phyloP scores from a whole-genome alignment of 53 echinoderm and acorn worm genomes.

The Zoroaster sp. region DNA sequence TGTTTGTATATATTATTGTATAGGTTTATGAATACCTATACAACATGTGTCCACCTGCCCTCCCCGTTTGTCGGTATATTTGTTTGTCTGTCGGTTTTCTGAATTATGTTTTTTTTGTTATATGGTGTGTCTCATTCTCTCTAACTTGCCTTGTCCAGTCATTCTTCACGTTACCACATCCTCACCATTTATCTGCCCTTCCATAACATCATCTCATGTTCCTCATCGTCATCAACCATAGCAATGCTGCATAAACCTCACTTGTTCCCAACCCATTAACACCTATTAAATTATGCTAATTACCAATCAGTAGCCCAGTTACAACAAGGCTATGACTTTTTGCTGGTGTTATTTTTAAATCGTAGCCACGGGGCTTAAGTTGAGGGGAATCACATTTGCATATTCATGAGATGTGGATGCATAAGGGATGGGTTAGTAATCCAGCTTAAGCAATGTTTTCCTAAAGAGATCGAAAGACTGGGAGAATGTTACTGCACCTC shows the following conservation, averaged over 20 bases:
- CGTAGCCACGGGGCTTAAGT: not conserved
- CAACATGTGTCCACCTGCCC: too few relatives aligned
- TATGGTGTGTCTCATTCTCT: too few relatives aligned
- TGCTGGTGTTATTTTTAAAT: not conserved
- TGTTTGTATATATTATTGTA: too few relatives aligned
- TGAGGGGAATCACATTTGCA: not conserved
- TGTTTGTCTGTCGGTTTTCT: too few relatives aligned
- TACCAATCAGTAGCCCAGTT: not conserved
- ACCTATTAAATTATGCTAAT: slow-evolving; percentile 2
- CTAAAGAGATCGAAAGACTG: not conserved
- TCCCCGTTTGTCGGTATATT: too few relatives aligned
- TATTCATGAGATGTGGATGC: not conserved
- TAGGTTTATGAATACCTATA: too few relatives aligned
- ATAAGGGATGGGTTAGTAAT: not conserved
- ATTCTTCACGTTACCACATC: too few relatives aligned
- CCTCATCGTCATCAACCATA: too few relatives aligned
- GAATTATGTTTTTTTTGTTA: too few relatives aligned
- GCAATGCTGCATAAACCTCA: not conserved
- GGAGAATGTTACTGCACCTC: not conserved
- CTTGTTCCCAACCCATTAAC: not conserved
- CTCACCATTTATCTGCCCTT: too few relatives aligned
- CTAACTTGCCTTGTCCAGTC: too few relatives aligned
- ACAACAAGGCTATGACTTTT: slow-evolving; percentile 22
- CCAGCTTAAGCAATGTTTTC: slow-evolving; percentile 3
- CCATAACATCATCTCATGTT: too few relatives aligned